Conservation (phyloP, 30 jellyfish, hydroid and myxozoan genomes). For the Sanderia malayensis region DNA sequence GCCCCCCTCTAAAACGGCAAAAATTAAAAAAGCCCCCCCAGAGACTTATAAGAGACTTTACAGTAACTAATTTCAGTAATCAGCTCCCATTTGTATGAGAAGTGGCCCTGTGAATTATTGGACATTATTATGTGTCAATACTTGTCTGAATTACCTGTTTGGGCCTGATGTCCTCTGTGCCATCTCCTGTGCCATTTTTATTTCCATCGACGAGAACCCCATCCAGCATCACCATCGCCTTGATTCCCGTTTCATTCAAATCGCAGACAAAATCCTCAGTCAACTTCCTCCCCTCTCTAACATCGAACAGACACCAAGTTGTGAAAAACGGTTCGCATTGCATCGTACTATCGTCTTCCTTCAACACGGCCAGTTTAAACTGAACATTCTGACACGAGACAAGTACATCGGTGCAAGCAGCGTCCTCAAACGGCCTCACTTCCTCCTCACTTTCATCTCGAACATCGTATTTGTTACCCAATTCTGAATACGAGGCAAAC, state of each 20-base stretch:
- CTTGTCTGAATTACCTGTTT: conserved; percentile 56
- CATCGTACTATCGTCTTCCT: conserved; percentile 57
- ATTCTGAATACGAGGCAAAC: conserved; percentile 78
- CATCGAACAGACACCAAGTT: conserved; percentile 81
- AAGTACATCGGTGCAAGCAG: conserved; percentile 43
- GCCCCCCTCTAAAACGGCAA: too few relatives aligned
- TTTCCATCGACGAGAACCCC: conserved; percentile 14
- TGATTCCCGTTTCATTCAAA: conserved; percentile 67
- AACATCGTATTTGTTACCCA: conserved; percentile 69
- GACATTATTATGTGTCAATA: too few relatives aligned
- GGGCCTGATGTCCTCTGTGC: conserved; percentile 40
- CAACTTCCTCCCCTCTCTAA: conserved; percentile 64
- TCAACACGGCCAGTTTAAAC: conserved; percentile 55
- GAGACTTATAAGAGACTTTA: too few relatives aligned
- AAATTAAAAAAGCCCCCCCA: too few relatives aligned
- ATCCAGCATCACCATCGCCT: conserved; percentile 50
- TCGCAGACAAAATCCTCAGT: conserved; percentile 95
- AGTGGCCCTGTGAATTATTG: too few relatives aligned
- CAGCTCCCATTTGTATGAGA: too few relatives aligned
- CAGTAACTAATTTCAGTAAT: too few relatives aligned
- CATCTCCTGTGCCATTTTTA: conserved; percentile 11
- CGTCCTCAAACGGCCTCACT: conserved; percentile 58
- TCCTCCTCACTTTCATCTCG: conserved; percentile 55
- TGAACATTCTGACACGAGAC: conserved; percentile 59
- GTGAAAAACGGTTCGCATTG: conserved; percentile 95